Conservation (phyloP, 2,113 vertebrate species). For the Maccullochella peelii region DNA sequence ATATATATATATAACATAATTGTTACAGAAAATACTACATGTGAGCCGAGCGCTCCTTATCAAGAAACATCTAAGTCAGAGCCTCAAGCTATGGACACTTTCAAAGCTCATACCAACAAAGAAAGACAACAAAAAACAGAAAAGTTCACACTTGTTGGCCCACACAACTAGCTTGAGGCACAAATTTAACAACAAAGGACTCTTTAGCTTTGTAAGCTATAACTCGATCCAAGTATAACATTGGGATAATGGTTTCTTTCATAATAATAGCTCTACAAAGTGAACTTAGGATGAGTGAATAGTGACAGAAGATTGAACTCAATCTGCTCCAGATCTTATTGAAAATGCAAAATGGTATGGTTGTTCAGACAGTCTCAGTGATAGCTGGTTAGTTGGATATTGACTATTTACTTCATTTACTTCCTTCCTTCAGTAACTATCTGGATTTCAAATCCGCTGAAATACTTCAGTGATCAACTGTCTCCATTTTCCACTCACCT, state of each 20-base stretch:
- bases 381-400: background rate
- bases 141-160: slow-evolving; percentile 32
- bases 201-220: slow-evolving; percentile 11
- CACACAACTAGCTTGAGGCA: slow-evolving; percentile 38
- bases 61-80: slow-evolving; percentile 19
- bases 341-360: background rate
- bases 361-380: background rate
- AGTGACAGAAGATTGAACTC: background rate
- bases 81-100: slow-evolving; percentile 17
- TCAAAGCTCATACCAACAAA: slow-evolving; percentile 27
- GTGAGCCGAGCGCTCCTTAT: slow-evolving; percentile 16
- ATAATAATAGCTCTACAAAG: background rate
- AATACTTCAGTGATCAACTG: background rate
- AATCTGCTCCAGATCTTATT: background rate
- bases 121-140: slow-evolving; percentile 13
- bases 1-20: background rate
- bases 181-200: slow-evolving; percentile 33
- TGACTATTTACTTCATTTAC: background rate
- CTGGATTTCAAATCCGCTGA: background rate
- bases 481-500: slow-evolving; percentile 83
- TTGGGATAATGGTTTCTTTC: slow-evolving; percentile 13
- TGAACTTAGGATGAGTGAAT: background rate
- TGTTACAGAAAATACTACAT: slow-evolving; percentile 16
- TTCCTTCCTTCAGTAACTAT: background rate
- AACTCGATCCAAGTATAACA: background rate